A percentile compares a stretch with the other conserved stretches of the same genome.
Evolutionary conservation across 2,113 vertebrate species (phyloP).

Genomic region (Ia io): DNA sequence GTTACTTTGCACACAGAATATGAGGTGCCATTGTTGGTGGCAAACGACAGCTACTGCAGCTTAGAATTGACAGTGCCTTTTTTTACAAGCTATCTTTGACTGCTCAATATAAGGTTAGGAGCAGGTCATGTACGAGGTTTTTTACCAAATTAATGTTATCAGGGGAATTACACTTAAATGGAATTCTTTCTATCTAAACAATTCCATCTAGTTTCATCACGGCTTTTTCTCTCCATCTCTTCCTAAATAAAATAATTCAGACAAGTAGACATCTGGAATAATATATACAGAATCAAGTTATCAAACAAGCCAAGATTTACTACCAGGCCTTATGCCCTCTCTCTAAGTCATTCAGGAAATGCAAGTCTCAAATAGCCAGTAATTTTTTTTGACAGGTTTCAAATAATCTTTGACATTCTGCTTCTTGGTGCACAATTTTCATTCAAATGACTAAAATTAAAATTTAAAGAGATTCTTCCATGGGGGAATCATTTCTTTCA

Average conservation of each 20-base stretch:
- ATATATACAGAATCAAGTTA: constrained; percentile 64
- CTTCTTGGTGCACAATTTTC: background rate
- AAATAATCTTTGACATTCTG: constrained; percentile 55
- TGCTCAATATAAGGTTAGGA: constrained; percentile 81
- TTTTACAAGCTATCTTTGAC: constrained; percentile 77
- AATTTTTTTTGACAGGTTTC: constrained; percentile 57
- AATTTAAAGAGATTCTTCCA: constrained; percentile 8
- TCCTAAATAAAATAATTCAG: constrained; percentile 67
- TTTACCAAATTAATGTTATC: constrained; percentile 83
- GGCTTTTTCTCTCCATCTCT: constrained; percentile 57
- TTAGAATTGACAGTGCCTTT: constrained; percentile 74
- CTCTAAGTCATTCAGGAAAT: constrained; percentile 23
- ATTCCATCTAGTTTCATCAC: constrained; percentile 65
- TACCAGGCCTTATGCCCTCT: background rate
- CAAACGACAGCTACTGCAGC: constrained; percentile 72
- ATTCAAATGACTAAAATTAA: constrained; percentile 50
- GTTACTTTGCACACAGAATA: constrained; percentile 73
- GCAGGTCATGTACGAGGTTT: constrained; percentile 79
- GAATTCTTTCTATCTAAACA: constrained; percentile 79
- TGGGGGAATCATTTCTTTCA: constrained; percentile 8
- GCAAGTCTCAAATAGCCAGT: constrained; percentile 42
- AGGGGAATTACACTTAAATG: constrained; percentile 74
- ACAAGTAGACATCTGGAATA: constrained; percentile 67
- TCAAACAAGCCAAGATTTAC: constrained; percentile 39
- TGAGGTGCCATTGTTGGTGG: constrained; percentile 73